A percentile compares a stretch with the other conserved stretches of the same genome.
Evolutionary conservation across 1,140 invertebrate genomes (phyloP).

Genomic region (Papilio polyxenes): DNA sequence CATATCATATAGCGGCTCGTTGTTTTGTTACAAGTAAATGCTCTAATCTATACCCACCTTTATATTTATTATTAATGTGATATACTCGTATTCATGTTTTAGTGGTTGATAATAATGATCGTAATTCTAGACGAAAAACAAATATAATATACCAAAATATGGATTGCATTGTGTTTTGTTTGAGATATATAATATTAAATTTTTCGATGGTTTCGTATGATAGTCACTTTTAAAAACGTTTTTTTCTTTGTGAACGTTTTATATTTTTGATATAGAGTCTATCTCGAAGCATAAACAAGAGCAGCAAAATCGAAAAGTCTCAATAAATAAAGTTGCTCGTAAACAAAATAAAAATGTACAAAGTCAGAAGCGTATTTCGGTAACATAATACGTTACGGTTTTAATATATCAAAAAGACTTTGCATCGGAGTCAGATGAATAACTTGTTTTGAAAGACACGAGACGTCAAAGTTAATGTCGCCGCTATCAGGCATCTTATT

Average conservation of each 20-base stretch:
- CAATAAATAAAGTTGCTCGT: constrained; percentile 20
- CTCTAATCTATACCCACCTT: too few species aligned
- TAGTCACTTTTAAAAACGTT: too few species aligned
- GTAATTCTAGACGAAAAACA: too few species aligned
- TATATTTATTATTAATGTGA: too few species aligned
- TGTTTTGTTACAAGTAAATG: too few species aligned
- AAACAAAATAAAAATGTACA: constrained; percentile 20
- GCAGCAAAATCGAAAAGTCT: neutral
- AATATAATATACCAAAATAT: too few species aligned
- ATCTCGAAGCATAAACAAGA: neutral
- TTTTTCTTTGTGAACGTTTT: neutral
- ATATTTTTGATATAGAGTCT: neutral
- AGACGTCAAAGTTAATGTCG: constrained; percentile 24
- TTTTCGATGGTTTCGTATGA: too few species aligned
- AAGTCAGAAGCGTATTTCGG: constrained; percentile 24
- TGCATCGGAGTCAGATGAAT: constrained; percentile 18
- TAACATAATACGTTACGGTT: constrained; percentile 30
- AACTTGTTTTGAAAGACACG: constrained; percentile 28
- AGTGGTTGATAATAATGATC: too few species aligned
- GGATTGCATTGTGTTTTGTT: too few species aligned
- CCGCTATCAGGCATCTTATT: neutral
- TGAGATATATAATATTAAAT: too few species aligned
- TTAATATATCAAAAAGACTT: constrained; percentile 30
- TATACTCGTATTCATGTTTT: too few species aligned
- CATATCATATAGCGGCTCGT: too few species aligned